These are phyloP conservation scores for Drosophila neotestacea DNA, from an alignment of 2,888 invertebrate genomes.

Conservation along the genomic window DNA sequence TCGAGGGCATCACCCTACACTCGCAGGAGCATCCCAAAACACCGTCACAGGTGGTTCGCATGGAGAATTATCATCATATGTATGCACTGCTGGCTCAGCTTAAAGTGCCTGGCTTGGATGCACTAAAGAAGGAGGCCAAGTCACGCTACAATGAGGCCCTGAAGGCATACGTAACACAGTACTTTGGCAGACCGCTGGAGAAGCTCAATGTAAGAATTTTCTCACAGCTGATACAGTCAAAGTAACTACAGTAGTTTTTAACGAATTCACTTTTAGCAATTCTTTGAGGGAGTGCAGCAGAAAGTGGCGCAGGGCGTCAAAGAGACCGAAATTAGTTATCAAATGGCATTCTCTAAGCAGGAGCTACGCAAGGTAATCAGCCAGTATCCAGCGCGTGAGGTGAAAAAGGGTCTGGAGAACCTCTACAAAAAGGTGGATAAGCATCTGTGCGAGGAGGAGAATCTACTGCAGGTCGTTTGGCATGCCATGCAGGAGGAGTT, in stretches of 20 bases:
- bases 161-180: slow-evolving; percentile 95
- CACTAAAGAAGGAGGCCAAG: slow-evolving; percentile 95
- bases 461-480: slow-evolving; percentile 98
- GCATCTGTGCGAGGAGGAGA: slow-evolving; percentile 97
- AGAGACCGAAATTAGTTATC: slow-evolving; percentile 98
- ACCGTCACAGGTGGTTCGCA: slow-evolving; percentile 95
- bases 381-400: slow-evolving; percentile 96
- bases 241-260: neutral
- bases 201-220: slow-evolving; percentile 91
- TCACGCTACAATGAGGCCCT: slow-evolving; percentile 95
- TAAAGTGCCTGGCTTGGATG: slow-evolving; percentile 95
- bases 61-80: slow-evolving; percentile 98
- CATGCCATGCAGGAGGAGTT: slow-evolving; percentile 99
- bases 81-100: slow-evolving; percentile 94
- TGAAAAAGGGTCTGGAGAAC: slow-evolving; percentile 96
- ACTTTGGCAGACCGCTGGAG: slow-evolving; percentile 96
- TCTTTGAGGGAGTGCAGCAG: slow-evolving; percentile 98
- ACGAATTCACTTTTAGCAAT: slow-evolving; percentile 88
- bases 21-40: slow-evolving; percentile 95
- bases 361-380: slow-evolving; percentile 97
- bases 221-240: no score
- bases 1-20: slow-evolving; percentile 92
- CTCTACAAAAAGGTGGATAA: slow-evolving; percentile 98
- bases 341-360: slow-evolving; percentile 98
- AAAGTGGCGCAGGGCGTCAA: slow-evolving; percentile 97